Evolutionary conservation across 2,797 vertebrate genomes (phyloP).

Genomic region (Brachymystax lenok): DNA sequence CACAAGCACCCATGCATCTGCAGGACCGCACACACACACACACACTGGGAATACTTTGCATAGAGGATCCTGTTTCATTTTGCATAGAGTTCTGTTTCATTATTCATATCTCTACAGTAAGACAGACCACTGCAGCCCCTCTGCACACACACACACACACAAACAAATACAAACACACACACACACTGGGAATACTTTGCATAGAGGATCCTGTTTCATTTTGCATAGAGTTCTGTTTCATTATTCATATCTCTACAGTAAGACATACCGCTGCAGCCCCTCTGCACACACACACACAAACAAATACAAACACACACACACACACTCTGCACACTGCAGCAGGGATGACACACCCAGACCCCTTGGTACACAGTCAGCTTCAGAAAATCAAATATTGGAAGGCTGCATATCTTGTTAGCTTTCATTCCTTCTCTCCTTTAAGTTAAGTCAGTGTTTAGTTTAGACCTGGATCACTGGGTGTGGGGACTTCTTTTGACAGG

Average conservation of each 20-base stretch:
- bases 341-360: background rate
- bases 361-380: background rate
- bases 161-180: constrained; percentile 17
- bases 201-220: background rate
- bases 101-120: constrained; percentile 4
- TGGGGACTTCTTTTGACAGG: no score
- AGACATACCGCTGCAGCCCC: background rate
- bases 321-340: background rate
- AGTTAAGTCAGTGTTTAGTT: background rate
- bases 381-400: background rate
- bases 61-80: background rate
- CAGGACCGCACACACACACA: background rate
- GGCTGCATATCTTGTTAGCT: background rate
- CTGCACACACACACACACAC: constrained; percentile 13
- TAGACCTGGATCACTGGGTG: no score
- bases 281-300: constrained; percentile 14
- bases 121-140: background rate
- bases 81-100: constrained; percentile 2
- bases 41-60: background rate
- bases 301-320: background rate
- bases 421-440: background rate
- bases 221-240: background rate
- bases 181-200: background rate
- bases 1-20: background rate
- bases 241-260: constrained; percentile 3